These are phyloP conservation scores for Mohoua ochrocephala DNA, from an alignment of 2,113 vertebrate genomes.

Conservation along the genomic window DNA sequence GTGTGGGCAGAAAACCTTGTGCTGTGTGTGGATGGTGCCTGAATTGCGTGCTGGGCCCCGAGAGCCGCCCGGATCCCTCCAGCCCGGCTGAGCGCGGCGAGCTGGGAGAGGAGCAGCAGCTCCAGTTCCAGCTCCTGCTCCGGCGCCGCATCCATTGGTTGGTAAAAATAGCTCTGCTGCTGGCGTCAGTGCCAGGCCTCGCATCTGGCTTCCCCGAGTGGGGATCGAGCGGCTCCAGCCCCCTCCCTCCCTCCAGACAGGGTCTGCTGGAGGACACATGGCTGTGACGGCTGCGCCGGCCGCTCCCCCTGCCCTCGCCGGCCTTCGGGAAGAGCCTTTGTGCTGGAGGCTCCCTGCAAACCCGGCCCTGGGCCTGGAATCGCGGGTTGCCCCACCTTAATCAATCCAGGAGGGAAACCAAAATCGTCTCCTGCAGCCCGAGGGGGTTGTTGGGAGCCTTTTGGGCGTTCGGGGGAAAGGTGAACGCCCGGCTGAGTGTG, in stretches of 20 bases:
- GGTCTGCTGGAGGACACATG: conserved; percentile 29
- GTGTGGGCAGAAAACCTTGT: background rate
- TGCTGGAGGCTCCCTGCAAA: background rate
- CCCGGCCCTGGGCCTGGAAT: background rate
- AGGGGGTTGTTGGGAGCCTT: background rate
- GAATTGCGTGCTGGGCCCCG: background rate
- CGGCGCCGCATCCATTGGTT: background rate
- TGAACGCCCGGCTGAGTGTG: background rate
- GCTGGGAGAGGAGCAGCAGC: background rate
- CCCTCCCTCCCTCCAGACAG: background rate
- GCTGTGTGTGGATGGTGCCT: accelerated
- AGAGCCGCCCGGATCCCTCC: background rate
- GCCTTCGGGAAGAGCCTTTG: background rate
- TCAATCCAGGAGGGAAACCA: accelerated
- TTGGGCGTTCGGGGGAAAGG: background rate
- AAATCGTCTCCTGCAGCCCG: accelerated
- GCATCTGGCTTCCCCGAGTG: conserved; percentile 46
- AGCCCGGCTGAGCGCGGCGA: background rate
- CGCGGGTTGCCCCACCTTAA: accelerated
- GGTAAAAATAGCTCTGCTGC: conserved; percentile 59
- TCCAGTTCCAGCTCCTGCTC: background rate
- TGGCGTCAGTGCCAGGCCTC: conserved; percentile 51
- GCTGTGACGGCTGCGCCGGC: background rate
- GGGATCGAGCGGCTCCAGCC: background rate
- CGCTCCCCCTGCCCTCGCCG: background rate